phyloP scores from a whole-genome alignment of 2,888 invertebrate species.

The Melinopterus prodromus region DNA sequence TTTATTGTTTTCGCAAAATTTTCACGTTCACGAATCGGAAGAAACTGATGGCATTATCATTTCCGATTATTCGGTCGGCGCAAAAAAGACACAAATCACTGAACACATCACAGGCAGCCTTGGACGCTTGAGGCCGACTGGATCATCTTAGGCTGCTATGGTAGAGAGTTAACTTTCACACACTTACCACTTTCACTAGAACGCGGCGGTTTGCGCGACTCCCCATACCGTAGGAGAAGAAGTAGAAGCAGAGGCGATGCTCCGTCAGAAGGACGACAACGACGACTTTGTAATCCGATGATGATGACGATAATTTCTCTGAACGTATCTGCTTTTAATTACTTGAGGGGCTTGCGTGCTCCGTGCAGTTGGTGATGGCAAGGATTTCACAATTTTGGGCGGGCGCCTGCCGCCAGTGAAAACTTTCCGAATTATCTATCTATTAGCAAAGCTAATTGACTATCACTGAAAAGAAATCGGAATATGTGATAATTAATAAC shows the following conservation, averaged over 20 bases:
- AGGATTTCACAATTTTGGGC: no score
- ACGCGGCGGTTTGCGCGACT: conserved; percentile 32
- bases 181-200: conserved; percentile 60
- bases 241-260: conserved; percentile 4
- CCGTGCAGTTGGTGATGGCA: no score
- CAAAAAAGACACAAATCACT: conserved; percentile 51
- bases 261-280: neutral
- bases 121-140: conserved; percentile 58
- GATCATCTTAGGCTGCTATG: conserved; percentile 53
- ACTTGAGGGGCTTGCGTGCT: neutral
- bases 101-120: conserved; percentile 56
- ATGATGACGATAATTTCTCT: conserved; percentile 5
- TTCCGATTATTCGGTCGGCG: conserved; percentile 26
- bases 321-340: conserved; percentile 18
- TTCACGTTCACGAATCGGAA: conserved; percentile 26
- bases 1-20: conserved; percentile 12
- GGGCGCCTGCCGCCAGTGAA: no score
- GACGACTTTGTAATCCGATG: conserved; percentile 14
- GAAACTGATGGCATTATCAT: neutral
- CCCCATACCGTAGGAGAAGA: conserved; percentile 28
- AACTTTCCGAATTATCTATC: no score
- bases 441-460: no score
- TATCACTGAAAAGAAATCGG: no score
- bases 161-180: conserved; percentile 60
- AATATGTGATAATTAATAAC: no score